These are phyloP conservation scores for Monomorium pharaonis DNA, from an alignment of 1,140 invertebrate genomes.

Conservation along the genomic window DNA sequence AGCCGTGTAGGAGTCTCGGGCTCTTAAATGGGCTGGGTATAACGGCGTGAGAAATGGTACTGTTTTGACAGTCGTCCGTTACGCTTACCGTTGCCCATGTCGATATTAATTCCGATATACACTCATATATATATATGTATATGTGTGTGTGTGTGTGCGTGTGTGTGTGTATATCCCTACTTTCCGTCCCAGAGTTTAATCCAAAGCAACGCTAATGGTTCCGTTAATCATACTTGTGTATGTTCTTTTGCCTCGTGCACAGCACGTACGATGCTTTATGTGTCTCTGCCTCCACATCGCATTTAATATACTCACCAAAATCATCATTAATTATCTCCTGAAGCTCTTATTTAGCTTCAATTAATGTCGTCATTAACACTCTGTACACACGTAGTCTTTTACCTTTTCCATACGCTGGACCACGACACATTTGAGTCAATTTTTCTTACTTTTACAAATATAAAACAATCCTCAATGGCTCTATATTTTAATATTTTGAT, in stretches of 20 bases:
- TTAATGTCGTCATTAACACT: not conserved
- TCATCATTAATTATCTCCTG: not conserved
- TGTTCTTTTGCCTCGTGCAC: not conserved
- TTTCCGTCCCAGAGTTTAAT: slow-evolving; percentile 25
- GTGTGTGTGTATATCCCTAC: not conserved
- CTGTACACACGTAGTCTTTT: too few relatives aligned
- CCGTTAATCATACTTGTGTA: slow-evolving; percentile 25
- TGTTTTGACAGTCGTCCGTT: slow-evolving; percentile 81
- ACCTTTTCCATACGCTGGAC: too few relatives aligned
- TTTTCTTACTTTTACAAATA: too few relatives aligned
- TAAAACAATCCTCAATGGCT: too few relatives aligned
- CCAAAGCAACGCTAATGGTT: slow-evolving; percentile 14
- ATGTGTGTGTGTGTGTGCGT: too few relatives aligned
- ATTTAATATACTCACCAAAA: not conserved
- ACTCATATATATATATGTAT: not conserved
- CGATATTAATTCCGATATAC: slow-evolving; percentile 37
- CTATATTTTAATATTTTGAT: too few relatives aligned
- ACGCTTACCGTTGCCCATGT: slow-evolving; percentile 16
- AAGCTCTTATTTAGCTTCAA: too few relatives aligned
- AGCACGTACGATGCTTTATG: not conserved
- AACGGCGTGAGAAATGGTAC: slow-evolving; percentile 80
- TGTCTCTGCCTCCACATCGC: not conserved
- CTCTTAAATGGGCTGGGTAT: slow-evolving; percentile 80
- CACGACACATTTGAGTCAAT: too few relatives aligned
- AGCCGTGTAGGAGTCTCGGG: slow-evolving; percentile 53